Percentiles rank a stretch among this genome's conserved stretches.
These are phyloP conservation scores for Lithophane semibrunnea DNA, from an alignment of 2,888 invertebrate genomes.

Conservation along the genomic window DNA sequence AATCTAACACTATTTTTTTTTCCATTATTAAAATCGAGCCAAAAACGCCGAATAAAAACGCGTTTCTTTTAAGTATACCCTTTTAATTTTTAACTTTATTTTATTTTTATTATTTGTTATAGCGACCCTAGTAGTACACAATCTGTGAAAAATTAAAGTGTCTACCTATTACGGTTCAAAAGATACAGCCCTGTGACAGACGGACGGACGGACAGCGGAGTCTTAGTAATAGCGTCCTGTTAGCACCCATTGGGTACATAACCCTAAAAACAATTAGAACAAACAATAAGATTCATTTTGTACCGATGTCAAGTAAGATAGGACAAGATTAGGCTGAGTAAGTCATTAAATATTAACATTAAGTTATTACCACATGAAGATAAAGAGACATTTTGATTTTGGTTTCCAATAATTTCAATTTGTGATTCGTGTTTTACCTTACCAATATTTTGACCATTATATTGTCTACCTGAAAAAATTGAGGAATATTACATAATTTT, in stretches of 20 bases:
- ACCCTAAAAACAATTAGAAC: neutral
- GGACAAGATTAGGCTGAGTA: neutral
- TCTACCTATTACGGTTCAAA: neutral
- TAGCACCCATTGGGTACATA: neutral
- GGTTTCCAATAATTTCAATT: neutral
- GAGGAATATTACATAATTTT: neutral
- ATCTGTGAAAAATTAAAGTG: neutral
- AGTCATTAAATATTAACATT: neutral
- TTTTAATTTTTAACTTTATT: neutral
- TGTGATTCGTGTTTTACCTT: constrained; percentile 11
- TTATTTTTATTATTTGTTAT: neutral
- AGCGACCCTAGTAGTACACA: neutral
- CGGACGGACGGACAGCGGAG: neutral
- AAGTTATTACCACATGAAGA: constrained; percentile 46
- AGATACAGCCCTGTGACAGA: neutral
- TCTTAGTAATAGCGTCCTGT: neutral
- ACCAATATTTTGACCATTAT: neutral
- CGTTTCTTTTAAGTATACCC: neutral
- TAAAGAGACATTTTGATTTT: neutral
- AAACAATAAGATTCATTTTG: neutral
- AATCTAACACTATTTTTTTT: neutral
- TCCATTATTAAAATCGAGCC: neutral
- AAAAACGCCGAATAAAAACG: neutral
- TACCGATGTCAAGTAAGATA: neutral
- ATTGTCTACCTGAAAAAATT: constrained; percentile 30